Evolutionary conservation across 2,797 vertebrate genomes (phyloP), one percentile per base, ranked within the genome.

Genomic region (Sebastes miniatus): DNA sequence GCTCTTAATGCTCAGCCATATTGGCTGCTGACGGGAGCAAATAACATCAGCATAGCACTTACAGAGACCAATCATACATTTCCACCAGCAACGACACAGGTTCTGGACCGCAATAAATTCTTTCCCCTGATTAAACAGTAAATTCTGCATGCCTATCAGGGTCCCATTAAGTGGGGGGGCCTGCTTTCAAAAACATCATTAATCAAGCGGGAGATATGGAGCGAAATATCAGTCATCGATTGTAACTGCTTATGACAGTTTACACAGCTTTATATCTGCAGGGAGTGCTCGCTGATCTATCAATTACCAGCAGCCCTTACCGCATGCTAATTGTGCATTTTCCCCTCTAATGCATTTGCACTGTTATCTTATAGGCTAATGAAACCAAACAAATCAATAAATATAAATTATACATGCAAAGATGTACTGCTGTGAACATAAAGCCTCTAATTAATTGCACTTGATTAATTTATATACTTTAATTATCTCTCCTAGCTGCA

Each of bases 391-490:
- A 98, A 99, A 99, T 99, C 98, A 97, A 99, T 99, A 99, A 98
- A 97, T 99, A 99, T 99, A 99, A 99, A 99, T 99, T 99, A 99
- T 99, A 99, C 98, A 99, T 99, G 97, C 97, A 98, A 98, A 98
- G 97, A 97, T 98, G 97, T 97, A 98, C 97, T 97, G 97, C 98
- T 96, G 97, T 88, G 96, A 97, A 98, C 98, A 99, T 99, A 99
- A 99, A 99, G 96, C 96, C 97, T 98, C 97, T 99, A 99, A 99
- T 99, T 99, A 99, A 99, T 99, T 99, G 98, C 96, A 96, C 96
- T 98, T 99, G 98, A 99, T 99, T 99, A 98, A 99, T 99, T 99
- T 99, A 99, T 99, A 98, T 98, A 97, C 98, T 99, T 99, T 99
- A 99, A 99, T 99, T 99, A 99, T 99, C 98, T 98, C 96, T 96